A percentile compares a stretch with the other conserved stretches of the same genome.
These are phyloP conservation scores for Gallinago nigripennis DNA, from an alignment of 2,797 vertebrate genomes.

Conservation along the genomic window DNA sequence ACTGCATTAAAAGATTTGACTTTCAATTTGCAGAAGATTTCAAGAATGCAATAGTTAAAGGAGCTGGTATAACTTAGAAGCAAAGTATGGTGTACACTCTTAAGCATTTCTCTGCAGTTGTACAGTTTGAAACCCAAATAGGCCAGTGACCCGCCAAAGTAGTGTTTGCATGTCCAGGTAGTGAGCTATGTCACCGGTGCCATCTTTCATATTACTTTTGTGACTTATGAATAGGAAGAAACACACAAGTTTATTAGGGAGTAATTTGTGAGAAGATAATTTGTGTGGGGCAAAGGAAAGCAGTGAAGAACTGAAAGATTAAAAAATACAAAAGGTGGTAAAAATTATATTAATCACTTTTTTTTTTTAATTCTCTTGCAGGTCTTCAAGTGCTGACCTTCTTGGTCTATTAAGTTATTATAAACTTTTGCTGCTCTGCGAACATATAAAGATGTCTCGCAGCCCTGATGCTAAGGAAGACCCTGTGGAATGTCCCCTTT, in stretches of 20 bases:
- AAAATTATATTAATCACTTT: background rate
- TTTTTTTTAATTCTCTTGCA: constrained; percentile 46
- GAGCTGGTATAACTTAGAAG: background rate
- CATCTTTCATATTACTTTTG: background rate
- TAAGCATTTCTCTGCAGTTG: background rate
- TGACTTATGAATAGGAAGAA: background rate
- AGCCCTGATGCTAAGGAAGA: constrained; percentile 98
- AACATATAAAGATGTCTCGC: constrained; percentile 90
- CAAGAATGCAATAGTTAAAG: background rate
- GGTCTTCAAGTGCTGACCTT: constrained; percentile 75
- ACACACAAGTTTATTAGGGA: background rate
- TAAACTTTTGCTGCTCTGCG: constrained; percentile 80
- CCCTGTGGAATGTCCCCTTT: constrained; percentile 98
- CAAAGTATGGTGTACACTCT: background rate
- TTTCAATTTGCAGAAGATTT: background rate
- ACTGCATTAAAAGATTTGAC: background rate
- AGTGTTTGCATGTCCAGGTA: background rate
- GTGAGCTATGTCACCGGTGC: background rate
- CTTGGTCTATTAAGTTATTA: constrained; percentile 82
- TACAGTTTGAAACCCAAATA: background rate
- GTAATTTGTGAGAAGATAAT: background rate
- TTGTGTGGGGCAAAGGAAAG: background rate
- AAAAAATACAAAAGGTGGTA: background rate
- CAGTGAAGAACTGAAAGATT: background rate
- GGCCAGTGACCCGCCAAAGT: background rate